phyloP scores from a whole-genome alignment of 2,113 vertebrate species.

The Donacobius atricapilla region DNA sequence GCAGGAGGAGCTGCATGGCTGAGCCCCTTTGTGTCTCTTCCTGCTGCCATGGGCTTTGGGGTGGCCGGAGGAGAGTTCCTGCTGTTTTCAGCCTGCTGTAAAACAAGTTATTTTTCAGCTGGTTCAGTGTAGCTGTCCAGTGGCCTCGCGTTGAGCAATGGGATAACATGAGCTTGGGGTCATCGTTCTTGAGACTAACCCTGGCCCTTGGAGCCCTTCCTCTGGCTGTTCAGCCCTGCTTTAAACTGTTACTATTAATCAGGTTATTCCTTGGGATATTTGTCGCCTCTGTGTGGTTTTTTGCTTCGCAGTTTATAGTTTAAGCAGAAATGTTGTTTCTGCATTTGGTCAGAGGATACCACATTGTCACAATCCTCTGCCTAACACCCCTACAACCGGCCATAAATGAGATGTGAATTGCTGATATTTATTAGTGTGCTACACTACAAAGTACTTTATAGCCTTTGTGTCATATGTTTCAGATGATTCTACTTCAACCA shows the following conservation, averaged over 20 bases:
- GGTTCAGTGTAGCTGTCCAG: background rate
- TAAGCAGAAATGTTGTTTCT: background rate
- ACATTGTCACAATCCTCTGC: background rate
- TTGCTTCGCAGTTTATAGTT: background rate
- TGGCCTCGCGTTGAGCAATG: background rate
- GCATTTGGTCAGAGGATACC: conserved; percentile 28
- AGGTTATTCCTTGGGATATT: background rate
- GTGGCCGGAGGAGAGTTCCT: background rate
- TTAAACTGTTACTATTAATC: background rate
- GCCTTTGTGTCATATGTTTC: conserved; percentile 53
- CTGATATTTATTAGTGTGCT: background rate
- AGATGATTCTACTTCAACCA: conserved; percentile 56
- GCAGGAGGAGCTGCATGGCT: background rate
- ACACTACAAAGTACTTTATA: background rate
- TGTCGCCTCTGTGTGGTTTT: background rate
- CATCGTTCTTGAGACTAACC: background rate
- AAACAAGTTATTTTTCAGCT: background rate
- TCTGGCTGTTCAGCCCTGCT: background rate
- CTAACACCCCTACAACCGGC: background rate
- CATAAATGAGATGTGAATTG: background rate
- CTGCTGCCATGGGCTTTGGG: background rate
- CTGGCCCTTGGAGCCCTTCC: background rate
- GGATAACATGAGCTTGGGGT: background rate
- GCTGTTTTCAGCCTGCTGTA: background rate
- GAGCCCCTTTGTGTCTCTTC: background rate